These are phyloP conservation scores for Sicus ferrugineus DNA, from an alignment of 2,888 invertebrate genomes.

Conservation along the genomic window DNA sequence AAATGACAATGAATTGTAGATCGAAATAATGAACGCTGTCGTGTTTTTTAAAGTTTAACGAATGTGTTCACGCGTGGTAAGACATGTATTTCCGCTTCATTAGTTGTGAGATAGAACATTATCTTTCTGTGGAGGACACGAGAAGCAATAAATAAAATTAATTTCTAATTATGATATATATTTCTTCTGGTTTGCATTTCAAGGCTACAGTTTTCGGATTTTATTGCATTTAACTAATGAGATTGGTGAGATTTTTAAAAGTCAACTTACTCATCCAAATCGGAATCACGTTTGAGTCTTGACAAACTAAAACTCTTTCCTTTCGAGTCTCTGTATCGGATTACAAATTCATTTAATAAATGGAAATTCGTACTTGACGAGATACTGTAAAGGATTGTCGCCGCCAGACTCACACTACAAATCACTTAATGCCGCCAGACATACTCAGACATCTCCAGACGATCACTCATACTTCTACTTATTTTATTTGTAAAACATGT, in stretches of 20 bases:
- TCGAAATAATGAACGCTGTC: too few relatives aligned
- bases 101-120: neutral
- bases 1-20: too few relatives aligned
- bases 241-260: too few relatives aligned
- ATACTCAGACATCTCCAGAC: neutral
- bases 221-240: too few relatives aligned
- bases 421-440: neutral
- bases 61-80: constrained; percentile 14
- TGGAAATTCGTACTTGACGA: neutral
- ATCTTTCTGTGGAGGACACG: neutral
- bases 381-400: neutral
- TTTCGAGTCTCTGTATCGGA: too few relatives aligned
- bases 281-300: too few relatives aligned
- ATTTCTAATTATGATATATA: too few relatives aligned
- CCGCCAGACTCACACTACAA: neutral
- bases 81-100: constrained; percentile 30
- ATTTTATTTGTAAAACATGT: neutral
- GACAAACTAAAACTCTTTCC: too few relatives aligned
- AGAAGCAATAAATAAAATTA: too few relatives aligned
- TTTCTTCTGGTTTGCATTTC: too few relatives aligned
- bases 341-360: neutral
- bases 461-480: neutral
- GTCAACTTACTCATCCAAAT: too few relatives aligned
- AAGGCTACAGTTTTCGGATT: too few relatives aligned
- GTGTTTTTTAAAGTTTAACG: constrained; percentile 1